phyloP scores from a whole-genome alignment of 2,888 invertebrate genomes.

The Epistrophe eligans region DNA sequence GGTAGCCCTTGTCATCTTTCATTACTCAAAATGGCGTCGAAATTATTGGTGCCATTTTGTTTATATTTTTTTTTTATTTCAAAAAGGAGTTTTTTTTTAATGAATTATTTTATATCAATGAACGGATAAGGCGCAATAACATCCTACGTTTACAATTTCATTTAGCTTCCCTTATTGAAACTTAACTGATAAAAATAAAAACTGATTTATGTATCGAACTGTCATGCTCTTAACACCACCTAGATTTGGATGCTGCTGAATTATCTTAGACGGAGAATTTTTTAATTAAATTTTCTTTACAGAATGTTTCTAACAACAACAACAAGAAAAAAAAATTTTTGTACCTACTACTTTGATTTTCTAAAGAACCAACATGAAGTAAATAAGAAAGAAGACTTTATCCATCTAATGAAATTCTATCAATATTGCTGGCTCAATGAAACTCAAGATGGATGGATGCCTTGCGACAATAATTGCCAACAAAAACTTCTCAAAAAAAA shows the following conservation, averaged over 20 bases:
- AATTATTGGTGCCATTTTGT: neutral
- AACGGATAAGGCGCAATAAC: neutral
- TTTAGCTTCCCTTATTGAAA: no score
- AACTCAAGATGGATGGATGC: slow-evolving; percentile 31
- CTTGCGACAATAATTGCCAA: slow-evolving; percentile 23
- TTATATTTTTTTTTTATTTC: neutral
- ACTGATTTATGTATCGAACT: slow-evolving; percentile 59
- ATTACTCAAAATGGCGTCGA: neutral
- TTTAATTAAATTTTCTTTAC: slow-evolving; percentile 30
- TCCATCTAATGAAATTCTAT: slow-evolving; percentile 61
- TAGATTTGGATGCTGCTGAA: slow-evolving; percentile 11
- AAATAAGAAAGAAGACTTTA: slow-evolving; percentile 14
- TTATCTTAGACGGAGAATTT: neutral
- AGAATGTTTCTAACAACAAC: neutral
- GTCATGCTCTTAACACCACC: slow-evolving; percentile 44
- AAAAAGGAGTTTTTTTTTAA: neutral
- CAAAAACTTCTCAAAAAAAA: slow-evolving; percentile 1
- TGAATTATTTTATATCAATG: neutral
- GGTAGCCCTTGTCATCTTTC: neutral
- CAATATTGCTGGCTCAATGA: slow-evolving; percentile 32
- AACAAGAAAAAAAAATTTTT: neutral
- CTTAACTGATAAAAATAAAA: slow-evolving; percentile 10
- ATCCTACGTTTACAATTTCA: no score
- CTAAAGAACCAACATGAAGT: neutral
- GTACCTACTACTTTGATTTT: slow-evolving; percentile 42